Percentiles rank a stretch among this genome's conserved stretches.
Conservation (phyloP, 2,888 invertebrate genomes). For the Pseudanteris insignis region DNA sequence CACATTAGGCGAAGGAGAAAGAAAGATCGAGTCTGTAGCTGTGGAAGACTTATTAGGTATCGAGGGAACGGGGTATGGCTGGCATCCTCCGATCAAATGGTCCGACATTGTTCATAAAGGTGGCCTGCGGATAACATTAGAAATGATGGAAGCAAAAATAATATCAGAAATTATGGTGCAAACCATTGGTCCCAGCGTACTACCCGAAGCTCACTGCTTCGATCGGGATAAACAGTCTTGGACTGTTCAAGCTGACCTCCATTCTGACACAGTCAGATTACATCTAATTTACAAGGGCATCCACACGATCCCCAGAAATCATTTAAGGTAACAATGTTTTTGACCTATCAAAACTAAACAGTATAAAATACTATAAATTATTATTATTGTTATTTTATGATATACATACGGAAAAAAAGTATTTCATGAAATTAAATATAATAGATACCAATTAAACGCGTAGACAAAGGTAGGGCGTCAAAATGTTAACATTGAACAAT, state of each 20-base stretch:
- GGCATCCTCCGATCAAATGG: slow-evolving; percentile 74
- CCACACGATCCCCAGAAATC: slow-evolving; percentile 81
- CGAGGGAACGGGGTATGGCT: slow-evolving; percentile 76
- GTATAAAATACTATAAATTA: too few species aligned
- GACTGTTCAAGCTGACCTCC: slow-evolving; percentile 80
- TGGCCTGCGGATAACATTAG: slow-evolving; percentile 74
- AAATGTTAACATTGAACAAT: too few species aligned
- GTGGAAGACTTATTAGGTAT: slow-evolving; percentile 77
- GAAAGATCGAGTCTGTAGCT: slow-evolving; percentile 75
- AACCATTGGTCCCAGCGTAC: slow-evolving; percentile 69
- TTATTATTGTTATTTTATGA: too few species aligned
- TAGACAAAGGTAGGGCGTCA: too few species aligned
- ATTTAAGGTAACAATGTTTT: slow-evolving; percentile 71
- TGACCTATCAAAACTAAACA: too few species aligned
- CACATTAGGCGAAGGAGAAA: slow-evolving; percentile 75
- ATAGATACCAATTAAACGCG: too few species aligned
- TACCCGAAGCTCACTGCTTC: slow-evolving; percentile 75
- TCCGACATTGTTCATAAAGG: slow-evolving; percentile 72
- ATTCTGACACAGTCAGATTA: slow-evolving; percentile 78
- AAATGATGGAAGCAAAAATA: slow-evolving; percentile 78
- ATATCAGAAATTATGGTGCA: slow-evolving; percentile 71
- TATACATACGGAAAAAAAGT: too few species aligned
- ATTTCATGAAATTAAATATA: too few species aligned
- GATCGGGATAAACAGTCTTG: slow-evolving; percentile 83
- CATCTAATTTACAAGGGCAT: slow-evolving; percentile 80